These are phyloP conservation scores for Zapus hudsonius DNA, from an alignment of 2,113 vertebrate species.

Conservation along the genomic window DNA sequence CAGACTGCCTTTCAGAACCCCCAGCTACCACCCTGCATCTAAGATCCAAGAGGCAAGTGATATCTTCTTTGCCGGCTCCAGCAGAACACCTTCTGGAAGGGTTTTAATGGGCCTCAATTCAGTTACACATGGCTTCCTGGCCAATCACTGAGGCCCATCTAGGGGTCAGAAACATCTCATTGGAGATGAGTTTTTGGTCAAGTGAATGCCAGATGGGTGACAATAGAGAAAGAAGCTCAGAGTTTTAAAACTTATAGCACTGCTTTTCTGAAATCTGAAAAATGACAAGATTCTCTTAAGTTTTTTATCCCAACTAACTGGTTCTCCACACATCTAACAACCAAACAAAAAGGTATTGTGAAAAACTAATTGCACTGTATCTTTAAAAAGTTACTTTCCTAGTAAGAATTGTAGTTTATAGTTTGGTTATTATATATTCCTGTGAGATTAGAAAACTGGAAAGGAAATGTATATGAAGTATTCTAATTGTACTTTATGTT, in stretches of 20 bases:
- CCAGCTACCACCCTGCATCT: not conserved
- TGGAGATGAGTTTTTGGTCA: not conserved
- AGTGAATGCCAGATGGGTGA: not conserved
- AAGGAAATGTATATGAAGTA: slow-evolving; percentile 51
- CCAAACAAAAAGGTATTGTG: slow-evolving; percentile 22
- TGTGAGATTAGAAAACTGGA: slow-evolving; percentile 66
- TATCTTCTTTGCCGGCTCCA: not conserved
- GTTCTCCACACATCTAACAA: not conserved
- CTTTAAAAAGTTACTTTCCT: slow-evolving; percentile 56
- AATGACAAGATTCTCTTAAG: not conserved
- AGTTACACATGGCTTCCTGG: not conserved
- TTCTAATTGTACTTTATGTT: slow-evolving; percentile 19
- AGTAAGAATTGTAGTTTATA: slow-evolving; percentile 35
- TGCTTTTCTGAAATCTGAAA: slow-evolving; percentile 28
- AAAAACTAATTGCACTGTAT: slow-evolving; percentile 50
- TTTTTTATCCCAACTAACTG: slow-evolving; percentile 37
- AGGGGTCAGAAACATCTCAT: not conserved
- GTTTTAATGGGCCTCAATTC: not conserved
- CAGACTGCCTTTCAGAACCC: not conserved
- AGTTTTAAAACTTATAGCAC: not conserved
- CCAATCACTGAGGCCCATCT: not conserved
- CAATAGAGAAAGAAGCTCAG: slow-evolving; percentile 7
- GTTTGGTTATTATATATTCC: slow-evolving; percentile 71
- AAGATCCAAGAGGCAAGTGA: not conserved
- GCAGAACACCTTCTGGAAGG: not conserved